Conservation (phyloP, 2,113 vertebrate genomes). For the Thamnophis sirtalis region DNA sequence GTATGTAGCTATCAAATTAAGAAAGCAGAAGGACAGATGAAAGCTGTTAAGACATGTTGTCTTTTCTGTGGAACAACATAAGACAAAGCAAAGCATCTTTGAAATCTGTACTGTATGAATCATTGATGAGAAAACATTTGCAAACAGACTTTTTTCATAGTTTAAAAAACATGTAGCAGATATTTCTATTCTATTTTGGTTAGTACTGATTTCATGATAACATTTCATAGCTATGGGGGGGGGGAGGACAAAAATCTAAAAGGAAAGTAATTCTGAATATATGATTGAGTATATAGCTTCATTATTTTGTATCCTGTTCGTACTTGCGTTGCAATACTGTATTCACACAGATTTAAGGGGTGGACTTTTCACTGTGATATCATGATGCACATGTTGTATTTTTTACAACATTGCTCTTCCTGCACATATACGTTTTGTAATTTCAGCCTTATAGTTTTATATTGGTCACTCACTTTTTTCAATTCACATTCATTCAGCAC, state of each 20-base stretch:
- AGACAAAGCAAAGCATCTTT: constrained; percentile 8
- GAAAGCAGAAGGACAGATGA: constrained; percentile 11
- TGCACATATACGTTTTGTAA: not conserved
- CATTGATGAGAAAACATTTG: not conserved
- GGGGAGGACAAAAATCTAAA: constrained; percentile 25
- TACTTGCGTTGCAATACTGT: not conserved
- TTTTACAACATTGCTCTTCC: not conserved
- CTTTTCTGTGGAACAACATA: constrained; percentile 9
- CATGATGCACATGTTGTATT: not conserved
- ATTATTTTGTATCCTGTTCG: not conserved
- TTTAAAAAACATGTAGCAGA: not conserved
- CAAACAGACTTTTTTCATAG: constrained; percentile 11
- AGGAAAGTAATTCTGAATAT: constrained; percentile 32
- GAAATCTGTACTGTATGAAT: not conserved
- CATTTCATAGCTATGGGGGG: not conserved
- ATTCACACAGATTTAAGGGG: not conserved
- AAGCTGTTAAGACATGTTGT: constrained; percentile 17
- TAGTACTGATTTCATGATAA: constrained; percentile 16
- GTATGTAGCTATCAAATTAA: not conserved
- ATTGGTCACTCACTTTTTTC: not conserved
- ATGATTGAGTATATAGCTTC: not conserved
- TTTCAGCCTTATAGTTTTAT: not conserved
- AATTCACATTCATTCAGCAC: not conserved
- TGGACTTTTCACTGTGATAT: not conserved
- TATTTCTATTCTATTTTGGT: not conserved